These are phyloP conservation scores for Elaphurus davidianus DNA, from an alignment of 2,113 vertebrate genomes.

Conservation along the genomic window DNA sequence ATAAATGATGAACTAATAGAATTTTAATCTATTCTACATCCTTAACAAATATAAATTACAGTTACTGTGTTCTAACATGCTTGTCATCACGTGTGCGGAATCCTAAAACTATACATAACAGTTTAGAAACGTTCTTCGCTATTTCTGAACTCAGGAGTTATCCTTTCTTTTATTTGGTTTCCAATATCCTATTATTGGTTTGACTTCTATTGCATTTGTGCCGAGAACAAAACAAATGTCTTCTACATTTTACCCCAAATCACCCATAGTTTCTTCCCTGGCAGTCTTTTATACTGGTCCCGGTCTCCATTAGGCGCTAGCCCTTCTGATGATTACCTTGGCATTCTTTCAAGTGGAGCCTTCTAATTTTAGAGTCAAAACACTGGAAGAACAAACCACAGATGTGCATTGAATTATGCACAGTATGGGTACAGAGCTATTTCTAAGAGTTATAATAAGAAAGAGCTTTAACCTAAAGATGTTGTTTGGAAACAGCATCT, in stretches of 20 bases:
- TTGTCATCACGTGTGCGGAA: background rate
- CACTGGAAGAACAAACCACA: conserved; percentile 46
- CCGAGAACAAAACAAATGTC: conserved; percentile 28
- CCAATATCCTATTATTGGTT: background rate
- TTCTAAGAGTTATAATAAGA: conserved; percentile 38
- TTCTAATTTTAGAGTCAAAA: conserved; percentile 67
- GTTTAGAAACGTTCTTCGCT: background rate
- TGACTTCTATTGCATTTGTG: conserved; percentile 36
- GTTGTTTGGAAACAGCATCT: conserved; percentile 36
- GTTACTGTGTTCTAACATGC: background rate
- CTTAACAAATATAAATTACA: background rate
- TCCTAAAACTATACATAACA: background rate
- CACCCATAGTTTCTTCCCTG: background rate
- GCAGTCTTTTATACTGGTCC: background rate
- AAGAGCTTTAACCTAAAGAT: conserved; percentile 20
- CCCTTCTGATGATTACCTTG: conserved; percentile 51
- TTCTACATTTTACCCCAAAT: conserved; percentile 18
- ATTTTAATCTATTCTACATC: background rate
- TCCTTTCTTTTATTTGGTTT: conserved; percentile 31
- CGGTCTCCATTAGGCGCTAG: background rate
- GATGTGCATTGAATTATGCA: conserved; percentile 54
- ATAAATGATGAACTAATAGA: background rate
- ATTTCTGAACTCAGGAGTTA: background rate
- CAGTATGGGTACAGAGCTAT: background rate
- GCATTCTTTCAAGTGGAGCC: conserved; percentile 53